Evolutionary conservation across 2,888 invertebrate genomes (phyloP), one percentile per base, ranked within the genome.

Genomic region (Apamea monoglypha): DNA sequence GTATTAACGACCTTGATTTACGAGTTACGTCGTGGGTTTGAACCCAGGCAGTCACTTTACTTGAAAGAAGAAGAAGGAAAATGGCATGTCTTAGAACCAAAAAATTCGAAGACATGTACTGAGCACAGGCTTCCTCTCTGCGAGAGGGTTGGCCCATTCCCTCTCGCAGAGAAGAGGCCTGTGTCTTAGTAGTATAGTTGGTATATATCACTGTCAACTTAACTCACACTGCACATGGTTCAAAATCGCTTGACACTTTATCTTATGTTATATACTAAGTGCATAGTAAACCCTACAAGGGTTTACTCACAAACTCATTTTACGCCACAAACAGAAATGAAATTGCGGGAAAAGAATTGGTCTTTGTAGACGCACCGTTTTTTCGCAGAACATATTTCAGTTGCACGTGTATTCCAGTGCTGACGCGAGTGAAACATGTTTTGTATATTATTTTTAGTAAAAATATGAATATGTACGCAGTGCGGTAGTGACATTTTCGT

Each of bases 401-500:
- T 56, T 76, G 76, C 79, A 78, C 76, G 67, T 79, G 70, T 69
- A 56, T 83, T 69, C 73, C 68, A 76, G 53, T 36, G 61, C 53
- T 82, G 77, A 79, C 69, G 68, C 7, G 67, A 77, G 66, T 78
- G 69, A 63, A 78, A 84, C 67, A 78, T 79, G 70, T 69, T 81
- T 77, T 74, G 56, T 69, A 76, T 76, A 80, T 82, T 87, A 84
- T 78, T 88, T 80, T 88, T 70, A 50, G 40, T 73, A 82, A 82
- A 87, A 78, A 82, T 84, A 87, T 79, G 76, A 82, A 84, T 77
- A 78, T 61, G 29, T 76, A 69, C 69, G 85, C 80, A 88, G 61
- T 87, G 89, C 82, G 79, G 78, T 78, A 73, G 64, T 75, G 47
- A 72, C 7, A 29, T 73, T 86, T 81, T 70, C 36, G 83, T 47